Percentiles rank a stretch among this genome's conserved stretches.
Evolutionary conservation across 1,140 invertebrate species (phyloP).

Genomic region (Hylaeus anthracinus): DNA sequence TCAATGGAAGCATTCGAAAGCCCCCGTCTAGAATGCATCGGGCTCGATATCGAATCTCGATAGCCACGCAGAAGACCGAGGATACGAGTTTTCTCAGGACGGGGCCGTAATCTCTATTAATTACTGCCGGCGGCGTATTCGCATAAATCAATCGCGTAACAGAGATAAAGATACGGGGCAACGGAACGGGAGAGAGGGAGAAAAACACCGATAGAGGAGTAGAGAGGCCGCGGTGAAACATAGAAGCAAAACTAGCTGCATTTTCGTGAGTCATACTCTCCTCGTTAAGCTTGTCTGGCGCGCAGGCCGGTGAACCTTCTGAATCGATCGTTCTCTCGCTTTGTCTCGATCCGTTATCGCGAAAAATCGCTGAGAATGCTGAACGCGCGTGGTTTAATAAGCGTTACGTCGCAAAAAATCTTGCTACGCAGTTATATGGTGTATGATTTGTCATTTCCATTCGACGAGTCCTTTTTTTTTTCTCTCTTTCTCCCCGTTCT

Average conservation of each 20-base stretch:
- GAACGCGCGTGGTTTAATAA: not conserved
- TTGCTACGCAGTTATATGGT: too few relatives aligned
- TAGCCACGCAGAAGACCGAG: slow-evolving; percentile 7
- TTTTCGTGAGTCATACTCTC: slow-evolving; percentile 31
- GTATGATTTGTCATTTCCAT: not conserved
- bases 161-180: slow-evolving; percentile 12
- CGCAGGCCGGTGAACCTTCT: not conserved
- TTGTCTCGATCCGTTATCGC: slow-evolving; percentile 16
- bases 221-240: not conserved
- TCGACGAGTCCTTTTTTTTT: not conserved
- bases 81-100: slow-evolving; percentile 31
- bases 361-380: not conserved
- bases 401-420: not conserved
- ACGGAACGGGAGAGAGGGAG: not conserved
- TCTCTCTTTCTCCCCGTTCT: not conserved
- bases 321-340: not conserved
- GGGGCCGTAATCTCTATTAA: slow-evolving; percentile 39
- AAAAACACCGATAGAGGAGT: not conserved
- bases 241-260: not conserved
- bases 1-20: not conserved
- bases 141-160: slow-evolving; percentile 33
- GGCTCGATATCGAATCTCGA: slow-evolving; percentile 32
- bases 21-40: slow-evolving; percentile 15
- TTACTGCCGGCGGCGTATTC: slow-evolving; percentile 19
- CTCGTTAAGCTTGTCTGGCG: not conserved